These are phyloP conservation scores for Pseudococcus jackbeardsleyi DNA, from an alignment of 2,888 invertebrate species.

Conservation along the genomic window DNA sequence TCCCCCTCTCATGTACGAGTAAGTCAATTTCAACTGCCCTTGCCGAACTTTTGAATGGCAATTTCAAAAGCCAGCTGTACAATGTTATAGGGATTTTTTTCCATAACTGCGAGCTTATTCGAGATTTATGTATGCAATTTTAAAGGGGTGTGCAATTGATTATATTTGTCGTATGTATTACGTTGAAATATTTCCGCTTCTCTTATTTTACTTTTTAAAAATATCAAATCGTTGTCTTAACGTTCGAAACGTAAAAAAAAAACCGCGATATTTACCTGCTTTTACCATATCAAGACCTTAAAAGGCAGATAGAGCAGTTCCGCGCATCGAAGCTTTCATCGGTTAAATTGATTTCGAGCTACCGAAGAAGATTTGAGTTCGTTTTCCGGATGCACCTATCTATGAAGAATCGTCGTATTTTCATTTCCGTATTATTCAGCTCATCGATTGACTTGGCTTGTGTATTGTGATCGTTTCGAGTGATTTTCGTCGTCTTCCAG, in stretches of 20 bases:
- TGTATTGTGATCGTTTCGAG: slow-evolving; percentile 15
- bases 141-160: too few relatives aligned
- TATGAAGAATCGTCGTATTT: slow-evolving; percentile 10
- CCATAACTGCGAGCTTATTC: too few relatives aligned
- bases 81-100: too few relatives aligned
- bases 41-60: too few relatives aligned
- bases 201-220: background rate
- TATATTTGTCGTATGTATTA: too few relatives aligned
- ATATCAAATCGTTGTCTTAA: background rate
- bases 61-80: too few relatives aligned
- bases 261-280: background rate
- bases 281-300: background rate
- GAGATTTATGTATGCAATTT: too few relatives aligned
- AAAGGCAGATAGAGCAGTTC: background rate
- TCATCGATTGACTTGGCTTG: slow-evolving; percentile 10
- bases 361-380: background rate
- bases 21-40: too few relatives aligned
- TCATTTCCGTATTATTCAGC: background rate
- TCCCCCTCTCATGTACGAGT: too few relatives aligned
- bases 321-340: background rate
- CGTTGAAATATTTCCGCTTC: too few relatives aligned
- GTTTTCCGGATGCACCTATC: background rate
- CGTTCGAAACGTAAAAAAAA: background rate
- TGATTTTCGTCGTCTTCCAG: background rate
- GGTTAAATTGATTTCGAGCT: background rate